Evolutionary conservation across 1,140 invertebrate genomes (phyloP), one percentile per base, ranked within the genome.

Genomic region (Cydia splendana): DNA sequence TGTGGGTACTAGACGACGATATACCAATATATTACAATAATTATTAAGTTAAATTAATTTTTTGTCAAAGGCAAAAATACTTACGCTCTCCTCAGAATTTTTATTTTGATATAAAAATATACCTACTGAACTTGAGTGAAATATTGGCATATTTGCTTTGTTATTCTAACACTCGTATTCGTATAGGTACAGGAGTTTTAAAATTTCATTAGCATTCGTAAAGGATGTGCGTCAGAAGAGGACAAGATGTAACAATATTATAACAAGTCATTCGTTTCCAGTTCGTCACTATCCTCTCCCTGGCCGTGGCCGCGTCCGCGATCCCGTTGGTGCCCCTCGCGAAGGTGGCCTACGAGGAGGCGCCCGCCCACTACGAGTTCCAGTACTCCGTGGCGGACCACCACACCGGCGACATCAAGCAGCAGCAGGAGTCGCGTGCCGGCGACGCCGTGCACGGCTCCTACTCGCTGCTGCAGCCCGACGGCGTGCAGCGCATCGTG

Each of bases 301-400:
- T 90, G 79, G 87, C 85, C 42, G 88, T 84, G 9, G 85, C 83
- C 3, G 88, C 88, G 1, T 85, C 83, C 2, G 88, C 88, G 48
- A 30, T 86, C 13, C 87, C 84, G 7, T 65, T 89, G 73, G 86
- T 84, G 13, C 87, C 88, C 0, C 77, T 88, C 20, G 81, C 80
- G 28, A 87, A 89, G 76, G 75, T 87, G 5, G 87, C 81, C 0
- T 89, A 91, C 81, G 94, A 94, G 79, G 93, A 94, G 80, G 93
- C 94, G 53, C 94, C 95, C 13, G 95, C 95, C 6, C 94, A 95
- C 81, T 96, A 96, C 92, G 94, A 95, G 75, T 96, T 95, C 85
- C 91, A 94, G n/a, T 96, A 96, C 85, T 94, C 95, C 74, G 95
- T 96, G 2, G 95, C 95, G 80, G 95, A 96, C 82, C 93, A 85